A percentile compares a stretch with the other conserved stretches of the same genome.
These are phyloP conservation scores for Hydrozoanthus tunicans DNA, from an alignment of 64 coral and sea anemone genomes.

Conservation along the genomic window DNA sequence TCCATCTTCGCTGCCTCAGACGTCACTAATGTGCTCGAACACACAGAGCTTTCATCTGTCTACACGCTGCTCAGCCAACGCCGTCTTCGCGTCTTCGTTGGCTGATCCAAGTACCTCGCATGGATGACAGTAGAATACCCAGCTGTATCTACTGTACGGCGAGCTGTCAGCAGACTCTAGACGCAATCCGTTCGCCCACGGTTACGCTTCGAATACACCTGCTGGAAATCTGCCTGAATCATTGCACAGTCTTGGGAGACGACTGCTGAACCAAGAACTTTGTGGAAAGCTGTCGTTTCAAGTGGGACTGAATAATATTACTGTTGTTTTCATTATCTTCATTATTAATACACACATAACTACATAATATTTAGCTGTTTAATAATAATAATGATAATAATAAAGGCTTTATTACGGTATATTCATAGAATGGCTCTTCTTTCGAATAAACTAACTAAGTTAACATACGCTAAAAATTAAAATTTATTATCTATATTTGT, in stretches of 20 bases:
- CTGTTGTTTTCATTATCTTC: too few species aligned
- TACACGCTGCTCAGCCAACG: not conserved
- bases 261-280: not conserved
- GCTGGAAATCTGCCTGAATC: not conserved
- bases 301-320: too few species aligned
- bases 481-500: too few species aligned
- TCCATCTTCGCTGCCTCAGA: too few species aligned
- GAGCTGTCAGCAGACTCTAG: not conserved
- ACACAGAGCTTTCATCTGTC: not conserved
- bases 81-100: not conserved
- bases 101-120: not conserved
- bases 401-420: too few species aligned
- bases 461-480: too few species aligned
- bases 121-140: not conserved
- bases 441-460: too few species aligned
- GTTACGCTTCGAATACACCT: not conserved
- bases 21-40: not conserved
- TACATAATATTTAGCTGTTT: too few species aligned
- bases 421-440: too few species aligned
- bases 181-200: not conserved
- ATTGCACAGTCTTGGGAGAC: not conserved
- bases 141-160: not conserved
- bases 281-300: not conserved
- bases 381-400: too few species aligned
- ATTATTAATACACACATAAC: too few species aligned